Evolutionary conservation across 2,797 vertebrate genomes (phyloP).

Genomic region (Onychomys leucogaster): DNA sequence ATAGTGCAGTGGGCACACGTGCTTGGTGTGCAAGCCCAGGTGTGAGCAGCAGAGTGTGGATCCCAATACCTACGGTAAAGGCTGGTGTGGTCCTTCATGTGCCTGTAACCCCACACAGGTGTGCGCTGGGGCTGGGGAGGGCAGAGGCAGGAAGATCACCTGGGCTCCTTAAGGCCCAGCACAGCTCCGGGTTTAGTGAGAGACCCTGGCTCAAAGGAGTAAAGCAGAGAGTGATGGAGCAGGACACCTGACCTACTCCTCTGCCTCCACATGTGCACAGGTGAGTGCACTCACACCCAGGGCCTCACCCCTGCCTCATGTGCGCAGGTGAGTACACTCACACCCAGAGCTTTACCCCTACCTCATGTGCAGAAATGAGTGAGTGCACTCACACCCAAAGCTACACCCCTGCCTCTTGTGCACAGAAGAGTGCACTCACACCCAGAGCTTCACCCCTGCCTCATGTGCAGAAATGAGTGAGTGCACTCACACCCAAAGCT

Average conservation of each 20-base stretch:
- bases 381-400: background rate
- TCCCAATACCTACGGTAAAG: too few relatives aligned
- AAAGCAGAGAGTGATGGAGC: background rate
- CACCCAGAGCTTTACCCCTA: background rate
- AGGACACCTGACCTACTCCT: background rate
- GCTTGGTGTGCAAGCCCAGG: too few relatives aligned
- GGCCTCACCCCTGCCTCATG: background rate
- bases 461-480: too few relatives aligned
- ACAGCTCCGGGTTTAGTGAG: background rate
- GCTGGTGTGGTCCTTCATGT: too few relatives aligned
- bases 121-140: background rate
- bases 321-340: too few relatives aligned
- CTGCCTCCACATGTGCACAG: too few relatives aligned
- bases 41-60: background rate
- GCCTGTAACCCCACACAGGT: background rate
- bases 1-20: background rate
- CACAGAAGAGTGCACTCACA: too few relatives aligned
- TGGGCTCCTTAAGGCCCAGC: background rate
- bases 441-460: background rate
- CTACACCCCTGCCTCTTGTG: background rate
- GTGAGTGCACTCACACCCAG: background rate
- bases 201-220: background rate
- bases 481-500: background rate
- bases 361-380: too few relatives aligned
- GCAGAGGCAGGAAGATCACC: background rate